Evolutionary conservation across 2,888 invertebrate species (phyloP).

Genomic region (Oscheius onirici): DNA sequence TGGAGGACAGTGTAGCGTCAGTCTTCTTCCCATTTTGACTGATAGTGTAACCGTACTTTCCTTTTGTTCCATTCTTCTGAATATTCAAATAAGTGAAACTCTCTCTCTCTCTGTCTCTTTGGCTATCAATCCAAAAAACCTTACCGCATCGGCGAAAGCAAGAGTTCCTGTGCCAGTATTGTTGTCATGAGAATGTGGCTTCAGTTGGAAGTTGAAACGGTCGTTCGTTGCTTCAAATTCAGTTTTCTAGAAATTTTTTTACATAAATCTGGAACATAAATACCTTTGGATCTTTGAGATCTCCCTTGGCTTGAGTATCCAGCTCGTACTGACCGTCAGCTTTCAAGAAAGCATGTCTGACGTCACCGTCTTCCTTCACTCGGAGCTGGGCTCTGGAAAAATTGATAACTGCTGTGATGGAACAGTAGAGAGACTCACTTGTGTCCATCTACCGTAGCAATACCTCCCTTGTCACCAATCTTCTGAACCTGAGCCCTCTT

Average conservation of each 20-base stretch:
- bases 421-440: constrained; percentile 52
- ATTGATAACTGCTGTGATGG: too few species aligned
- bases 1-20: constrained; percentile 64
- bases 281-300: constrained; percentile 53
- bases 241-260: constrained; percentile 49
- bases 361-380: constrained; percentile 59
- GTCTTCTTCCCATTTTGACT: constrained; percentile 66
- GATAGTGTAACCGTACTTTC: constrained; percentile 69
- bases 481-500: constrained; percentile 69
- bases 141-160: constrained; percentile 56
- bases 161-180: constrained; percentile 64
- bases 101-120: too few species aligned
- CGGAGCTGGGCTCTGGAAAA: constrained; percentile 65
- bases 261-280: neutral
- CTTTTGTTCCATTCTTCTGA: constrained; percentile 65
- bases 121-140: neutral
- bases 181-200: constrained; percentile 64
- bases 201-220: constrained; percentile 65
- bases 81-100: neutral
- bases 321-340: constrained; percentile 70
- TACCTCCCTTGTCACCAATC: constrained; percentile 70
- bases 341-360: constrained; percentile 66
- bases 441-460: constrained; percentile 69
- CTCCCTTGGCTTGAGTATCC: constrained; percentile 66
- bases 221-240: constrained; percentile 68